Evolutionary conservation across 1,140 invertebrate species (phyloP).

Genomic region (Tyrophagus putrescentiae): DNA sequence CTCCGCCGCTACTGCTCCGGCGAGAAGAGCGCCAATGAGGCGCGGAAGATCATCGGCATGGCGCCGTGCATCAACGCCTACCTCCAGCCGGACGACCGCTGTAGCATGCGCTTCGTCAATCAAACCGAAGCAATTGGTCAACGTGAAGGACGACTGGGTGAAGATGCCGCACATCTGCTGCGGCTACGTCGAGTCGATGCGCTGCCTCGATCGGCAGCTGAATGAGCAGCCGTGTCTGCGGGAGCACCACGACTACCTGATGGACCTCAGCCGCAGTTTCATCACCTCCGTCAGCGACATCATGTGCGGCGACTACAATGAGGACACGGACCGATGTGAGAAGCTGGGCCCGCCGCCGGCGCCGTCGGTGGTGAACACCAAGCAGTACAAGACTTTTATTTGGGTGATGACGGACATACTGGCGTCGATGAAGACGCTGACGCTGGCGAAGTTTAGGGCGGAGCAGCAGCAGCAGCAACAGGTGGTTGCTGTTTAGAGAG

Average conservation of each 20-base stretch:
- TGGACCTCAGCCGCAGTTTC: neutral
- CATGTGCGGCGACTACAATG: slow-evolving; percentile 14
- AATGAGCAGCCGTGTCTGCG: neutral
- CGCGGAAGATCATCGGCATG: neutral
- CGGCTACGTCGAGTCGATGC: neutral
- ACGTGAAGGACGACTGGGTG: neutral
- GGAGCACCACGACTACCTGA: neutral
- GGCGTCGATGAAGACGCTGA: no score
- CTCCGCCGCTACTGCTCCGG: neutral
- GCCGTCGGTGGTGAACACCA: neutral
- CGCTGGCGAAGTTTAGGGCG: no score
- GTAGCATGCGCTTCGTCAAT: neutral
- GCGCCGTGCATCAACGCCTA: neutral
- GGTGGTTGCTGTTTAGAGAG: no score
- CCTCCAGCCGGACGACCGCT: neutral
- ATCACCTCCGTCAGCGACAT: neutral
- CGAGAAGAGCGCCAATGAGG: neutral
- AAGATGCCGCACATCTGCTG: slow-evolving; percentile 4
- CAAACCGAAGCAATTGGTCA: neutral
- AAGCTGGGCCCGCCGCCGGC: neutral
- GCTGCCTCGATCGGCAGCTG: neutral
- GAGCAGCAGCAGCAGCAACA: no score
- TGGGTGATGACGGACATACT: neutral
- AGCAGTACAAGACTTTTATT: neutral
- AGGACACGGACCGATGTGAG: slow-evolving; percentile 14